Evolutionary conservation across 2,797 vertebrate genomes (phyloP), one percentile per base, ranked within the genome.

Genomic region (Diplodus puntazzo): DNA sequence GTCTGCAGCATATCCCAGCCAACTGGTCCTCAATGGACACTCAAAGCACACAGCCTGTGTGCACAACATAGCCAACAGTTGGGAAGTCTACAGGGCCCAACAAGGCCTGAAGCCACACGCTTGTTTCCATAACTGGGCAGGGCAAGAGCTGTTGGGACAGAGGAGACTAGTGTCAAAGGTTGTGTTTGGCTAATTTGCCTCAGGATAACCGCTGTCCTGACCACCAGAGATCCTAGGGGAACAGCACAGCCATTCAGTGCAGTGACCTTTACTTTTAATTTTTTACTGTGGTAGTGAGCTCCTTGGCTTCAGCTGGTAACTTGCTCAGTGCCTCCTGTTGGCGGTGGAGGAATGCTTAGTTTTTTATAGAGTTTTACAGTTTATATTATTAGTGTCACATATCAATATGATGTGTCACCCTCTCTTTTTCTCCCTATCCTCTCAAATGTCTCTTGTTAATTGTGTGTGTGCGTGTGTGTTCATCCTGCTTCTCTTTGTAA

Each of bases 111-210:
- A 75, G 73, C 61, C 73, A 63, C 50, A 69, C 4, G 17, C 21
- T 52, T 21, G 72, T 87, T 82, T 80, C 77, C 67, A 74, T 49
- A 87, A 67, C 50, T 73, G 74, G 73, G 65, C 65, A 13, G 79
- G 53, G 25, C 60, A 57, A 11, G 65, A 59, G 73, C 63, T 59
- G 50, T 39, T 20, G 18, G 39, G 73, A 79, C 82, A 75, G 64
- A 87, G 69, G 67, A 54, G 59, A 53, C 79, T 55, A 46, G 12
- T 83, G 88, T 89, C 79, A 82, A 68, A 88, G 82, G 85, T 83
- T 73, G 74, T 73, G 85, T 90, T 90, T 88, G 53, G 60, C 57
- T 87, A 69, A 82, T 85, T 89, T 61, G 80, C 75, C 68, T 50
- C 34, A 59, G 82, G 63, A 75, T 70, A 55, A 76, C 34, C 70